Conservation (phyloP, 2,797 vertebrate genomes). For the Odontamblyopus lacepedii region DNA sequence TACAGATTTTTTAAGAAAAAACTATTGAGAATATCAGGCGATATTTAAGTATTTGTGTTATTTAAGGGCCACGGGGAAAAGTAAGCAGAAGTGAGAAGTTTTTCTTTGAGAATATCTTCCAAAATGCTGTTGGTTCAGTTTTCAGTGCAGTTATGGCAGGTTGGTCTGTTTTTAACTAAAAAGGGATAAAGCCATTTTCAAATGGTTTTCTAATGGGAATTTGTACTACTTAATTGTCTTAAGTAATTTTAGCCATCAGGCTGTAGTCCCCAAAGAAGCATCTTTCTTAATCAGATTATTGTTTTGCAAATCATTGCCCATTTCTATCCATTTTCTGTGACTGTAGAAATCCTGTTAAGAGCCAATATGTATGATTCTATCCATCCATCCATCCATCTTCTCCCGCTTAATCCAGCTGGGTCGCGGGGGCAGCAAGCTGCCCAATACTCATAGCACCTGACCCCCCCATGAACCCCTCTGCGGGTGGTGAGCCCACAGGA, state of each 20-base stretch:
- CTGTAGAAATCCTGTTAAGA: slow-evolving; percentile 13
- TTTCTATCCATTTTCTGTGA: slow-evolving; percentile 19
- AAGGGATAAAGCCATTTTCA: background rate
- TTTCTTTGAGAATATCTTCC: background rate
- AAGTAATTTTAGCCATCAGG: background rate
- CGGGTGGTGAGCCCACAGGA: no score
- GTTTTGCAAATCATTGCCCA: slow-evolving; percentile 7
- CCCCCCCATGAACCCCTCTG: no score
- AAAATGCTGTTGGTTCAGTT: slow-evolving; percentile 7
- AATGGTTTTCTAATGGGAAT: background rate
- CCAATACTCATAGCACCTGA: no score
- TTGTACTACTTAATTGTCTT: no score
- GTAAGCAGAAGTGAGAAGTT: background rate
- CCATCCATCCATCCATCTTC: no score
- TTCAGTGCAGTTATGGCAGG: slow-evolving; percentile 4
- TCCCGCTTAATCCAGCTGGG: no score
- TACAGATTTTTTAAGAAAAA: background rate
- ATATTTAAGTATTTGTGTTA: background rate
- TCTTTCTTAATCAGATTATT: slow-evolving; percentile 1
- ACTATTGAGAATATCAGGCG: no score
- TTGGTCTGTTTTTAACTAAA: background rate
- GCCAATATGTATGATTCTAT: no score
- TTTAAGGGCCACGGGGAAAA: background rate
- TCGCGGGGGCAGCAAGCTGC: no score
- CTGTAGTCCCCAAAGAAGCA: background rate